Conservation (phyloP, 2,888 invertebrate species). For the Drosophila niveifrons region DNA sequence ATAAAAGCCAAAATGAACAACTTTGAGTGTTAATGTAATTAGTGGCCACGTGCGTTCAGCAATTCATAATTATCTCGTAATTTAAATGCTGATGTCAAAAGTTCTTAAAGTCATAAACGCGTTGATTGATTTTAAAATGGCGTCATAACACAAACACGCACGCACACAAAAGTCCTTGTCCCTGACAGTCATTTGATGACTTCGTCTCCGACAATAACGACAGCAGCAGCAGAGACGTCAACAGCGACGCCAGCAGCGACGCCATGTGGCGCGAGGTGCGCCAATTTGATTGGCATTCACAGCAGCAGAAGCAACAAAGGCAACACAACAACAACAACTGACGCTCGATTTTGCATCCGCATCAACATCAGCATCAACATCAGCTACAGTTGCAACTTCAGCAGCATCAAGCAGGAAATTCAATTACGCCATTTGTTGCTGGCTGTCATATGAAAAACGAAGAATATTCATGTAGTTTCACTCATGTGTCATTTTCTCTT, state of each 20-base stretch:
- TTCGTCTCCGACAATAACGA: conserved; percentile 33
- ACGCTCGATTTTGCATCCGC: not conserved
- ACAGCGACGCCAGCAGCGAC: conserved; percentile 27
- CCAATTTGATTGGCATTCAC: conserved; percentile 77
- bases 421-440: conserved; percentile 64
- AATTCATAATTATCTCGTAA: conserved; percentile 48
- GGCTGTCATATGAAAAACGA: conserved; percentile 43
- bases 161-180: conserved; percentile 38
- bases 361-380: conserved; percentile 17
- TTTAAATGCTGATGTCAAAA: conserved; percentile 2
- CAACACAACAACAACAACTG: conserved; percentile 34
- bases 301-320: conserved; percentile 47
- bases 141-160: conserved; percentile 59
- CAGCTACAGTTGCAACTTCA: conserved; percentile 12
- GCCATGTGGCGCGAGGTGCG: conserved; percentile 66
- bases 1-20: conserved; percentile 62
- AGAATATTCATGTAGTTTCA: conserved; percentile 21
- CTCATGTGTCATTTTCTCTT: conserved; percentile 22
- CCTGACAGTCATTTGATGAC: conserved; percentile 71
- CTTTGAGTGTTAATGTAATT: conserved; percentile 74
- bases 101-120: conserved; percentile 25
- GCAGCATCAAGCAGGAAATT: conserved; percentile 52
- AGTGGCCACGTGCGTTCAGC: conserved; percentile 51
- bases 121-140: conserved; percentile 64
- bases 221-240: conserved; percentile 28